Evolutionary conservation across 2,113 vertebrate genomes (phyloP).

Genomic region (Planiliza haematocheilus): DNA sequence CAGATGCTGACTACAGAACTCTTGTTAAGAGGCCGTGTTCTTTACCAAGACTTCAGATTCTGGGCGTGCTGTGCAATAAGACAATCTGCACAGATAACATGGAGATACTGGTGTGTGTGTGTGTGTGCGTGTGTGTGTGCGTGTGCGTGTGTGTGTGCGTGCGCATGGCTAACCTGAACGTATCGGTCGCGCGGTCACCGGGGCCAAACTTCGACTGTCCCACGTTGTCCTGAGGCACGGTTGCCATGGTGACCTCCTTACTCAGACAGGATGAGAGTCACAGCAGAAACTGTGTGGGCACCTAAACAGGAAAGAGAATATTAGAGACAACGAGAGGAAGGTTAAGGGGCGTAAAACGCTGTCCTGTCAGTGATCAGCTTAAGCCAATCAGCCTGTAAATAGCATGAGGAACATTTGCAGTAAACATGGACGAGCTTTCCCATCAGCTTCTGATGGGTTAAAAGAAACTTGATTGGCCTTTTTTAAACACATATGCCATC

Average conservation of each 20-base stretch:
- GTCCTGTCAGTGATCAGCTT: too few relatives aligned
- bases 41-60: neutral
- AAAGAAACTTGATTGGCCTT: too few relatives aligned
- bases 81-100: neutral
- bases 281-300: constrained; percentile 13
- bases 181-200: constrained; percentile 38
- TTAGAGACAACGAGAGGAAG: neutral
- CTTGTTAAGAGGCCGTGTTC: neutral
- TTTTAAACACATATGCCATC: too few relatives aligned
- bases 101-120: neutral
- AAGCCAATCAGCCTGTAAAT: too few relatives aligned
- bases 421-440: too few relatives aligned
- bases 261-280: constrained; percentile 12
- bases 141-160: constrained; percentile 17
- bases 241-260: constrained; percentile 62
- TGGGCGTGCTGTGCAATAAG: neutral
- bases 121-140: constrained; percentile 13
- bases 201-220: constrained; percentile 25
- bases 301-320: constrained; percentile 20
- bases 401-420: too few relatives aligned
- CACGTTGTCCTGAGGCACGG: constrained; percentile 15
- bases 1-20: neutral
- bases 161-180: constrained; percentile 53
- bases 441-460: too few relatives aligned
- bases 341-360: neutral